Base-by-base conservation (phyloP, 2,113 vertebrate genomes). In the Butorides virescens region DNA sequence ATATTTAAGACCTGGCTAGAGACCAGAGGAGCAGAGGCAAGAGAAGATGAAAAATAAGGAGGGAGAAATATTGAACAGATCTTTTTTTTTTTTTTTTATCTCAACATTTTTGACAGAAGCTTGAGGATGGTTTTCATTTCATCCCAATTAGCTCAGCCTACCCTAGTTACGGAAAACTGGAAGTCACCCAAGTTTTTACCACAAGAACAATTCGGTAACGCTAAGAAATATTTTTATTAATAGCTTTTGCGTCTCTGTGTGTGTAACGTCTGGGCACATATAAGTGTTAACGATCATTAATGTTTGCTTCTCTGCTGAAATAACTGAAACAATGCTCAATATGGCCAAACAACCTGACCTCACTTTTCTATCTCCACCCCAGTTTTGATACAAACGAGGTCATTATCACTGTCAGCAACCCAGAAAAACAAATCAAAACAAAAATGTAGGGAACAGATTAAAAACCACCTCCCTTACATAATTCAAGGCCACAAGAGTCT, bases 61-160 rank as follows among this genome's bases (percentile, higher is more conserved):
- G n/a, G 49, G 53, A 68, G 10, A 91, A 91, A 90, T 70, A 55
- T 10, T 76, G 50, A 96, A 87, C 46, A 90, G 62, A 47, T 42
- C 0, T 53, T 26, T 44, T 19, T 84, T 73, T 67, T 73, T 67
- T 88, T 88, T 27, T 36, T 75, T 80, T 27, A 50, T 78, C 32
- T 93, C 59, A 79, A 8, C 5, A 27, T 76, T 93, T 91, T 73
- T 92, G 53, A 75, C 63, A 84, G 84, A 88, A 85, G 58, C 20
- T 58, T 88, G 49, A 91, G 39, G 42, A 86, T 82, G 50, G 37
- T 85, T 97, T 87, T 92, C 20, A 86, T 95, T 95, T 95, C 66
- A 91, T 85, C 66, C 23, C 37, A 87, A n/a, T 81, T 79, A 96
- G 13, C 32, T 88, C 74, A 86, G 50, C 30, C 55, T 93, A 80